These are phyloP conservation scores for Brachypodius melanocephalos DNA, from an alignment of 2,113 vertebrate species.

Conservation along the genomic window DNA sequence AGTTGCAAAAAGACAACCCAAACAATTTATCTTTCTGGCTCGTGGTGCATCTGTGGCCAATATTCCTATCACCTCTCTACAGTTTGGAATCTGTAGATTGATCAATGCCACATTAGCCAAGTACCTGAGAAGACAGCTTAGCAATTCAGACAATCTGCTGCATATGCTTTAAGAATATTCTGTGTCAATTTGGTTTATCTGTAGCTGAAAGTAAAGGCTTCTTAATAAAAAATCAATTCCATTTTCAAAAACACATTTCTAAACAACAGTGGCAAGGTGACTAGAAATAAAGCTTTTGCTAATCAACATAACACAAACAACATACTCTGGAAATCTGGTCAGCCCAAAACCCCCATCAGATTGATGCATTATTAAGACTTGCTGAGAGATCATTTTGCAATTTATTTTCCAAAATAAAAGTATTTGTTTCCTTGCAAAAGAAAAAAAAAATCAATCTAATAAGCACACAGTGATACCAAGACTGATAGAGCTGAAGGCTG, in stretches of 20 bases:
- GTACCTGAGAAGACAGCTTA: constrained; percentile 67
- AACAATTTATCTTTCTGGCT: constrained; percentile 91
- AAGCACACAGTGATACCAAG: not conserved
- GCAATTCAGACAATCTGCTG: constrained; percentile 59
- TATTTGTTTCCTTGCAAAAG: not conserved
- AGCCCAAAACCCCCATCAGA: not conserved
- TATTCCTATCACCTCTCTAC: constrained; percentile 75
- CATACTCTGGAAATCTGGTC: not conserved
- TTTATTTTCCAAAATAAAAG: not conserved
- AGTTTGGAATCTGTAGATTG: constrained; percentile 69
- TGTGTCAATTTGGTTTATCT: constrained; percentile 59
- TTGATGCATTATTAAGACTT: not conserved
- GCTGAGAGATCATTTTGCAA: constrained; percentile 1
- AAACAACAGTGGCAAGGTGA: constrained; percentile 43
- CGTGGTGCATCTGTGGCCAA: constrained; percentile 71
- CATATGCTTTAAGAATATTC: constrained; percentile 64
- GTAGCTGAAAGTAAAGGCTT: constrained; percentile 47
- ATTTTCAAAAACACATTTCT: constrained; percentile 58
- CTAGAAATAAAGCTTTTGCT: constrained; percentile 37
- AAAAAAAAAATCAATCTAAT: not conserved
- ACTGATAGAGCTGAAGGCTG: not conserved
- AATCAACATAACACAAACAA: constrained; percentile 11
- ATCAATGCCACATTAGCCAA: constrained; percentile 84
- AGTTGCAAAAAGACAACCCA: constrained; percentile 89
- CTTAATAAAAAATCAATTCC: constrained; percentile 72